Base-by-base conservation (phyloP, 2,797 vertebrate genomes). In the Taenioides sp. region DNA sequence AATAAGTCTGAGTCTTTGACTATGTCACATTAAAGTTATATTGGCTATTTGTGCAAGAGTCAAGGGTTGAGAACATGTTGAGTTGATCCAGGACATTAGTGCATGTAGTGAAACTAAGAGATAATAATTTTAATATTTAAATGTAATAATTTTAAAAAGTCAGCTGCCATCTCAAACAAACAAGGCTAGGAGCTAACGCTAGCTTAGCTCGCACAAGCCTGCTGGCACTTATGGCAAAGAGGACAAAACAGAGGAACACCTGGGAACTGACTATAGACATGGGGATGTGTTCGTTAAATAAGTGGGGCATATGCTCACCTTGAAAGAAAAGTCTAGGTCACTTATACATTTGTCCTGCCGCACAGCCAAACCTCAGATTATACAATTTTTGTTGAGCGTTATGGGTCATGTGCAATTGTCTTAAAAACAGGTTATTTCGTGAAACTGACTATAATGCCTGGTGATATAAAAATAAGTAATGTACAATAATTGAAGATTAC, bases 241-340 rank as follows among this genome's bases (percentile, higher is more conserved):
- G 79, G 6, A 57, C 3, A 66, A 54, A 5, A 61, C 16, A 0
- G 40, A 57, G 27, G 7, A 20, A 34, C 10, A n/a, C 20, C 5
- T 43, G 11, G 28, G 52, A 14, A 1, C 10, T 54, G 6, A 67
- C 11, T 43, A 20, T 27, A 47, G 12, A 18, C 25, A n/a, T 52
- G 4, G 3, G n/a, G 20, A 2, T 43, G 25, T 18, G 10, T 60
- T 34, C 25, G 1, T 65, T 31, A 62, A 60, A 63, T 60, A 23
- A 25, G 69, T 14, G 25, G 69, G 73, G 49, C 50, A 49, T 31
- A 20, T 25, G 83, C 92, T 93, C 92, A 92, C 91, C 92, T 93
- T 92, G 88, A 91, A 83, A 43, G 70, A 62, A 85, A 86, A 80
- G 80, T 83, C 83, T 87, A 89, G 92, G 89, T 92, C 89, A 91